A percentile compares a stretch with the other conserved stretches of the same genome.
These are phyloP conservation scores for Mormyrus hasselquistii DNA, from an alignment of 2,797 vertebrate species.

Conservation along the genomic window DNA sequence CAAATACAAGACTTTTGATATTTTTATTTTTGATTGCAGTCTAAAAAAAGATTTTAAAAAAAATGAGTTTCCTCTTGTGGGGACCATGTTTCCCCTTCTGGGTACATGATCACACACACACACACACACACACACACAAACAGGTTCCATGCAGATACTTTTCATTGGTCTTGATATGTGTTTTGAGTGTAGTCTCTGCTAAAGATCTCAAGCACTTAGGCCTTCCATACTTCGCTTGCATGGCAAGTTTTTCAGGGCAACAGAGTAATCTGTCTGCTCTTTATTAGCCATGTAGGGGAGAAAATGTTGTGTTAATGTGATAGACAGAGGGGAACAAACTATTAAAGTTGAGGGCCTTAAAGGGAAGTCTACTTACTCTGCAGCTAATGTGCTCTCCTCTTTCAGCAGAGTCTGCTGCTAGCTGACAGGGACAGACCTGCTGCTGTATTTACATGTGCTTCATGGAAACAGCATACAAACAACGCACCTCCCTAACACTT, in stretches of 20 bases:
- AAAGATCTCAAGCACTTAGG: background rate
- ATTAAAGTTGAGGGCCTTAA: background rate
- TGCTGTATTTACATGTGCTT: background rate
- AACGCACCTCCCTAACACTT: background rate
- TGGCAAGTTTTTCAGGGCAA: background rate
- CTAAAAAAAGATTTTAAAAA: too few species aligned
- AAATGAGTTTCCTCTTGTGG: too few species aligned
- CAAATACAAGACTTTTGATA: too few species aligned
- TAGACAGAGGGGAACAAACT: background rate
- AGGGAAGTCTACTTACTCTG: background rate
- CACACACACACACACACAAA: background rate
- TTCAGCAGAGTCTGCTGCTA: background rate
- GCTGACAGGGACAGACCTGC: background rate
- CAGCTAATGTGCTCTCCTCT: background rate
- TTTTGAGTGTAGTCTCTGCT: background rate
- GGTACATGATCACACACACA: too few species aligned
- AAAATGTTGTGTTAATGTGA: background rate
- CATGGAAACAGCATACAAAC: background rate
- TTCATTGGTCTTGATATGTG: background rate
- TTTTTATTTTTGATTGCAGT: too few species aligned
- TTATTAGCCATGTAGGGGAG: background rate
- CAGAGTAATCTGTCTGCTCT: background rate
- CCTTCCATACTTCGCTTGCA: background rate
- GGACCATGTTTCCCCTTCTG: too few species aligned
- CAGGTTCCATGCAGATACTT: background rate